phyloP scores from a whole-genome alignment of 2,888 invertebrate genomes.

The Hypselothyrea guttata region DNA sequence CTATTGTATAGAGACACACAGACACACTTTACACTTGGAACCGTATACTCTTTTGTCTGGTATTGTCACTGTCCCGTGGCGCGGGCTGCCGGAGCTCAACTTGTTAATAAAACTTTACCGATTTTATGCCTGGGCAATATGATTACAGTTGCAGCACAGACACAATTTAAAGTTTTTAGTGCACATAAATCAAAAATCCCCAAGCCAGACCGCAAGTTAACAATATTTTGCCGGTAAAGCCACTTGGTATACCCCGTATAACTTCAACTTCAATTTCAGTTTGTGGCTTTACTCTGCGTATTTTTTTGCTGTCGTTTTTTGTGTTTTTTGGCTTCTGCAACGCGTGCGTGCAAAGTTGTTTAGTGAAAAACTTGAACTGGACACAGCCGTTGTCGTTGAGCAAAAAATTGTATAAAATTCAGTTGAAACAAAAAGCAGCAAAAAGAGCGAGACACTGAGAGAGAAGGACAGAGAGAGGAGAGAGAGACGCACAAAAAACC shows the following conservation, averaged over 20 bases:
- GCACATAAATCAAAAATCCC: slow-evolving; percentile 68
- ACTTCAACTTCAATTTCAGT: slow-evolving; percentile 3
- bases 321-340: slow-evolving; percentile 3
- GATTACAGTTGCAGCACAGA: slow-evolving; percentile 53
- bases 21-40: slow-evolving; percentile 14
- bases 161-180: slow-evolving; percentile 69
- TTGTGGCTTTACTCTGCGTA: slow-evolving; percentile 9
- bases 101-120: slow-evolving; percentile 75
- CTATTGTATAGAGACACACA: too few relatives aligned
- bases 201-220: slow-evolving; percentile 48
- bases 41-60: slow-evolving; percentile 7
- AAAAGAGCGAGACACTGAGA: neutral
- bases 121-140: slow-evolving; percentile 51
- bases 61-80: slow-evolving; percentile 3
- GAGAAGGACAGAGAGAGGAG: neutral
- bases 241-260: slow-evolving; percentile 5
- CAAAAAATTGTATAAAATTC: slow-evolving; percentile 25
- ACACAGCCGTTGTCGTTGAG: slow-evolving; percentile 45
- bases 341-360: slow-evolving; percentile 76
- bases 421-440: slow-evolving; percentile 43
- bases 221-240: slow-evolving; percentile 25
- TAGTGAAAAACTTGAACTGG: slow-evolving; percentile 74
- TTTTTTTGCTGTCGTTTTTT: neutral
- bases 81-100: slow-evolving; percentile 33
- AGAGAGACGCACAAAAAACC: slow-evolving; percentile 21